These are phyloP conservation scores for Belgica antarctica DNA, from an alignment of 2,888 invertebrate genomes.

Conservation along the genomic window DNA sequence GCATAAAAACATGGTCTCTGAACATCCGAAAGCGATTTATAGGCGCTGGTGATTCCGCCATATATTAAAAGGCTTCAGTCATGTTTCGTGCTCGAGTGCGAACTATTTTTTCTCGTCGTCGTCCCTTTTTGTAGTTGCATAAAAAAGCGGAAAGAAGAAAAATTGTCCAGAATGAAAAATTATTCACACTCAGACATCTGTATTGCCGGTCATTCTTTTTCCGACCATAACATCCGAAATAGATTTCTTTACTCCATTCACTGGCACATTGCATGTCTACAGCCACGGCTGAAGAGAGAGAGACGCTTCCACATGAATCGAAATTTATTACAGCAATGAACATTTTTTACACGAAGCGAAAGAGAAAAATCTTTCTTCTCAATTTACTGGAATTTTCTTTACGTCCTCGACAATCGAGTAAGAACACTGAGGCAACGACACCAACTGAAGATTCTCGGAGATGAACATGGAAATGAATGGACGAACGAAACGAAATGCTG, in stretches of 20 bases:
- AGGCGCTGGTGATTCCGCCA: not conserved
- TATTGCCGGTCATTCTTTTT: constrained; percentile 6
- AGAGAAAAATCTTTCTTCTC: not conserved
- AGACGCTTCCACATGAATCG: not conserved
- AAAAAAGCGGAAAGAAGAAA: not conserved
- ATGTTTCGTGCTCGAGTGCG: not conserved
- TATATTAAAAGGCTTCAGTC: too few species aligned
- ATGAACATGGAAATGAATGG: not conserved
- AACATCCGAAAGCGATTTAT: constrained; percentile 23
- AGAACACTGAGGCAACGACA: not conserved
- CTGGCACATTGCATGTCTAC: not conserved
- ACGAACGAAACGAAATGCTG: too few species aligned
- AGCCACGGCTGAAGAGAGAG: too few species aligned
- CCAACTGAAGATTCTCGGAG: not conserved
- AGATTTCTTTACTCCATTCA: not conserved
- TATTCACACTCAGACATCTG: constrained; percentile 33
- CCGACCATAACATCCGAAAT: constrained; percentile 10
- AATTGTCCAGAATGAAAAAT: constrained; percentile 29
- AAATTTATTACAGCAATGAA: not conserved
- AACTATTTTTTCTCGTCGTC: too few species aligned
- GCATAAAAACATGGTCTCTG: not conserved
- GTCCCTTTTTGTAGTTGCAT: not conserved
- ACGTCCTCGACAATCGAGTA: not conserved
- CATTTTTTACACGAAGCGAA: not conserved
- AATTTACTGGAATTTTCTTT: not conserved